Evolutionary conservation across 2,888 invertebrate species (phyloP).

Genomic region (Perdita meconis): DNA sequence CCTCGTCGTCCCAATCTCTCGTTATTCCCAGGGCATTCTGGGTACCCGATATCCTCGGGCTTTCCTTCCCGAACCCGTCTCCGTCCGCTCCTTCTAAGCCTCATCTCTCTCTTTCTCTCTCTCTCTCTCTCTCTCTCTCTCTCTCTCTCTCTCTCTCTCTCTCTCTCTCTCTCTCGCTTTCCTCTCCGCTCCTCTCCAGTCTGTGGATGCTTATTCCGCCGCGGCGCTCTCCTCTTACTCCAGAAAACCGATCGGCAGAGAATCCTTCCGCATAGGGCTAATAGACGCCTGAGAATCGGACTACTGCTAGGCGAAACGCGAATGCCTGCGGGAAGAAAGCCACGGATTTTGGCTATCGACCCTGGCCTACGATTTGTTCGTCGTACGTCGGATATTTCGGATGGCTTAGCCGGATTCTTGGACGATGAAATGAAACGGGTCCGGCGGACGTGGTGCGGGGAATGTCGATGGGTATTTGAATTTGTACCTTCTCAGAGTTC

Average conservation of each 20-base stretch:
- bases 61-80: constrained; percentile 57
- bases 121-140: constrained; percentile 8
- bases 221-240: constrained; percentile 43
- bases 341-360: background rate
- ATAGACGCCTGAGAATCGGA: constrained; percentile 49
- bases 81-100: constrained; percentile 21
- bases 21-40: constrained; percentile 71
- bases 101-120: constrained; percentile 1
- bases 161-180: constrained; percentile 5
- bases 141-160: background rate
- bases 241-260: constrained; percentile 43
- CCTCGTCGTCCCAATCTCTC: constrained; percentile 72
- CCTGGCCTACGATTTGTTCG: constrained; percentile 10
- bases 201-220: constrained; percentile 33
- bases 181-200: background rate
- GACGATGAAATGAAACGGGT: background rate
- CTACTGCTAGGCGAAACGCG: constrained; percentile 34
- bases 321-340: constrained; percentile 15
- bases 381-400: background rate
- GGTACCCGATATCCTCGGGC: constrained; percentile 65
- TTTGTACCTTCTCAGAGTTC: no score
- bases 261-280: constrained; percentile 41
- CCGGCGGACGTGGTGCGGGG: background rate
- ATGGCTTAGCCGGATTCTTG: background rate
- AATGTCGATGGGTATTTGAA: background rate